Percentiles rank a stretch among this genome's conserved stretches.
These are phyloP conservation scores for Spizella passerina DNA, from an alignment of 2,797 vertebrate species.

Conservation along the genomic window DNA sequence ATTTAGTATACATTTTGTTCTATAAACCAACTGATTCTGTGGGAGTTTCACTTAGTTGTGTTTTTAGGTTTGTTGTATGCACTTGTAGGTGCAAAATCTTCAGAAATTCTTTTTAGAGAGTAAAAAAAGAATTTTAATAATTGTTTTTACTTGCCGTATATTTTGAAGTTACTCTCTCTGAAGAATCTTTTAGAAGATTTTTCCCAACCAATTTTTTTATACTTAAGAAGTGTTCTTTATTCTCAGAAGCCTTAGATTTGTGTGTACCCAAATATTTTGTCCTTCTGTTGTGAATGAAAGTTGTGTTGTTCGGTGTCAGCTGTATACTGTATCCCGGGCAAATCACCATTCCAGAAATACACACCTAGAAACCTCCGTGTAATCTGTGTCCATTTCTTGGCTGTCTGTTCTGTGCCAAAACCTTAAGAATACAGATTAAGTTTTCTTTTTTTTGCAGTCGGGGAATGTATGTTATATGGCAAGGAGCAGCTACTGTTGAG, in stretches of 20 bases:
- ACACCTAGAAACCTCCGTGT: not conserved
- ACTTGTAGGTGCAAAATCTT: conserved; percentile 44
- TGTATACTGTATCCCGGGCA: not conserved
- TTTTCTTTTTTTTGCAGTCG: not conserved
- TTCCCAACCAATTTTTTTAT: not conserved
- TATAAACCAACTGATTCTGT: conserved; percentile 70
- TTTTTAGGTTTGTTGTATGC: conserved; percentile 43
- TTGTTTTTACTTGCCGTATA: not conserved
- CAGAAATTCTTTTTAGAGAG: not conserved
- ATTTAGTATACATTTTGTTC: conserved; percentile 76
- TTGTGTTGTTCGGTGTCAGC: not conserved
- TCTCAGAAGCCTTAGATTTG: not conserved
- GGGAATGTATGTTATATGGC: not conserved
- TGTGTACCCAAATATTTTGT: not conserved
- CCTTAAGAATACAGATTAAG: not conserved
- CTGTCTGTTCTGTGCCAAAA: not conserved
- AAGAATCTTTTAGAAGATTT: not conserved
- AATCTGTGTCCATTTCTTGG: not conserved
- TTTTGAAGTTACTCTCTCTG: not conserved
- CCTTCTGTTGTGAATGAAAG: not conserved
- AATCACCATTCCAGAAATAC: not conserved
- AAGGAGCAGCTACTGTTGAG: not conserved
- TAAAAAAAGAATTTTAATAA: not conserved
- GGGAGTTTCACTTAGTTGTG: conserved; percentile 59
- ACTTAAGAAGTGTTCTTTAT: not conserved